Conservation (phyloP, 2,797 vertebrate species). For the Lutjanus argentimaculatus region DNA sequence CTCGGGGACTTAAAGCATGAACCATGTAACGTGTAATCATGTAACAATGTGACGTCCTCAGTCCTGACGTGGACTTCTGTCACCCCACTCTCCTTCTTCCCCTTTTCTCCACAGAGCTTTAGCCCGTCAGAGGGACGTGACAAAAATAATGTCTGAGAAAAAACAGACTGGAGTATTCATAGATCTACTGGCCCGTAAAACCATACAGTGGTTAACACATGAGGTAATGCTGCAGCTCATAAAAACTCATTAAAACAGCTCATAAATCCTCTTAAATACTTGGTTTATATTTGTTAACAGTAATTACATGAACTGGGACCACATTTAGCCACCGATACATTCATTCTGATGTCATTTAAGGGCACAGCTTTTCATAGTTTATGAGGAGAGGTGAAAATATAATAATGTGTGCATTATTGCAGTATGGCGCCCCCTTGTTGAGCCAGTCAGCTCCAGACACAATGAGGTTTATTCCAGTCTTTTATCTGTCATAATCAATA, state of each 20-base stretch:
- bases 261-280: conserved; percentile 66
- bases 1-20: no score
- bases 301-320: not conserved
- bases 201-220: not conserved
- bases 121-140: not conserved
- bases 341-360: not conserved
- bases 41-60: not conserved
- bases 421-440: conserved; percentile 48
- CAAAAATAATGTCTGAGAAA: not conserved
- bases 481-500: not conserved
- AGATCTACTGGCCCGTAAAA: not conserved
- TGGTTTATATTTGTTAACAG: not conserved
- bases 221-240: not conserved
- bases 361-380: not conserved
- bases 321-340: not conserved
- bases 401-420: not conserved
- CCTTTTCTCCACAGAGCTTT: not conserved
- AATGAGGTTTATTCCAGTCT: not conserved
- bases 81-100: not conserved
- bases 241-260: not conserved
- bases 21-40: no score
- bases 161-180: not conserved
- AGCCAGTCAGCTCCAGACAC: not conserved
- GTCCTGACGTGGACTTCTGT: not conserved
- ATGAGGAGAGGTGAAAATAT: not conserved